These are phyloP conservation scores for Scolopax rusticola DNA, from an alignment of 2,797 vertebrate genomes.

Conservation along the genomic window DNA sequence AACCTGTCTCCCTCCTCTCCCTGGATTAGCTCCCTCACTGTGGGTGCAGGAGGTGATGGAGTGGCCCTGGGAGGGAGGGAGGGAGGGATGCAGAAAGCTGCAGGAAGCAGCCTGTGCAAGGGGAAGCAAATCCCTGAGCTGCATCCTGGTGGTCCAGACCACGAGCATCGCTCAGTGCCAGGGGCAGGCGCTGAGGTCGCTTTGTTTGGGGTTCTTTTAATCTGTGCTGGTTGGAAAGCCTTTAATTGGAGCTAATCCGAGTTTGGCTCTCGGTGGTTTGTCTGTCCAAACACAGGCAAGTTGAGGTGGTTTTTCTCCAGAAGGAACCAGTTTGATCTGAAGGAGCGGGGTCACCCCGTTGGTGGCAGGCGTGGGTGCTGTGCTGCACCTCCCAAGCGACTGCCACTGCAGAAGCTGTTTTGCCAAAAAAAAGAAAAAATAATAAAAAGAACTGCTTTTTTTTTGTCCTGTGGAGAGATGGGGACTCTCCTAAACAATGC, in stretches of 20 bases:
- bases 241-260: not conserved
- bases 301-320: not conserved
- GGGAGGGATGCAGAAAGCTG: not conserved
- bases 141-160: not conserved
- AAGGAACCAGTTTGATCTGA: not conserved
- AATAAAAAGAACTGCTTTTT: not conserved
- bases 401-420: not conserved
- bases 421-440: not conserved
- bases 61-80: not conserved
- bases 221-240: not conserved
- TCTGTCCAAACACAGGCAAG: not conserved
- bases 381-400: not conserved
- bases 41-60: not conserved
- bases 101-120: not conserved
- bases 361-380: not conserved
- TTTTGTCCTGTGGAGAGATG: not conserved
- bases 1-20: not conserved
- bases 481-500: not conserved
- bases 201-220: not conserved
- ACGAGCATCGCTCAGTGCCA: not conserved
- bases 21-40: not conserved
- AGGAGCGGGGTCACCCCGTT: accelerated
- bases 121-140: not conserved
- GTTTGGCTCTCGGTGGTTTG: not conserved
- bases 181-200: not conserved